A percentile compares a stretch with the other conserved stretches of the same genome.
These are phyloP conservation scores for Carcina quercana DNA, from an alignment of 2,888 invertebrate species.

Conservation along the genomic window DNA sequence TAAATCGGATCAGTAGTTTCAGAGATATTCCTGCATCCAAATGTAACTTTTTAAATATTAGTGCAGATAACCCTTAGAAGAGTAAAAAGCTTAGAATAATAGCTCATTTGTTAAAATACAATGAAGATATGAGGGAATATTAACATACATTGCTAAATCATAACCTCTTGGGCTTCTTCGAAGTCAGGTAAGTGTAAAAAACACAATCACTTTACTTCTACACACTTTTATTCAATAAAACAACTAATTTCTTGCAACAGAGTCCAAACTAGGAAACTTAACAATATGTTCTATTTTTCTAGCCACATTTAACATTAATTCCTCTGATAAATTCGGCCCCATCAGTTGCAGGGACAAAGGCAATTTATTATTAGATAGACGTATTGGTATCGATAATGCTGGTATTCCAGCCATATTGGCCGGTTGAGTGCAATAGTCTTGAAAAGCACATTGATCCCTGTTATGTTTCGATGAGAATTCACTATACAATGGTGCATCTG, in stretches of 20 bases:
- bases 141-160: too few relatives aligned
- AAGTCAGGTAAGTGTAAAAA: too few relatives aligned
- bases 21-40: too few relatives aligned
- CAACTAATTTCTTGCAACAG: constrained; percentile 2
- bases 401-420: constrained; percentile 98
- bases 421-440: constrained; percentile 97
- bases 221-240: constrained; percentile 5
- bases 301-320: constrained; percentile 82
- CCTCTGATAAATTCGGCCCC: constrained; percentile 85
- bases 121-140: too few relatives aligned
- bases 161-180: too few relatives aligned
- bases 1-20: too few relatives aligned
- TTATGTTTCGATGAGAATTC: constrained; percentile 87
- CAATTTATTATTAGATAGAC: constrained; percentile 80
- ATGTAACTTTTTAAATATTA: too few relatives aligned
- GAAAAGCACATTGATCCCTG: constrained; percentile 88
- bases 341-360: constrained; percentile 94
- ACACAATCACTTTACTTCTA: too few relatives aligned
- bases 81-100: too few relatives aligned
- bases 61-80: too few relatives aligned
- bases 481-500: constrained; percentile 87
- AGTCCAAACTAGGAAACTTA: constrained; percentile 69
- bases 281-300: constrained; percentile 86
- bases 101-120: too few relatives aligned
- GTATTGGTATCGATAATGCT: constrained; percentile 89